These are phyloP conservation scores for Porphyrio hochstetteri DNA, from an alignment of 2,113 vertebrate genomes.

Conservation along the genomic window DNA sequence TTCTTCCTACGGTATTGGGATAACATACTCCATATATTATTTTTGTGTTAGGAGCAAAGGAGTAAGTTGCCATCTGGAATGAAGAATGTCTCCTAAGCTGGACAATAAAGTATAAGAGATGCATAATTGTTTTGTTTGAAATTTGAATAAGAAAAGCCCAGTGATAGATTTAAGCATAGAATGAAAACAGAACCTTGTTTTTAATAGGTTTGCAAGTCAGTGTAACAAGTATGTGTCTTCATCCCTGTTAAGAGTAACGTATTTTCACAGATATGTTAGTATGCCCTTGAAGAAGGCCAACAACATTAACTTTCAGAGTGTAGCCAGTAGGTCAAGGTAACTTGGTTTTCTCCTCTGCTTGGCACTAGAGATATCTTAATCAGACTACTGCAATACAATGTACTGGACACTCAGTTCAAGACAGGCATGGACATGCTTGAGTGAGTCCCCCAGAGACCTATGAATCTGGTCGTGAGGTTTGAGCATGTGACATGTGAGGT, in stretches of 20 bases:
- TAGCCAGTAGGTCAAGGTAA: background rate
- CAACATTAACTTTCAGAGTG: background rate
- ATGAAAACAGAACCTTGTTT: background rate
- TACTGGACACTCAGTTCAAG: rapidly evolving
- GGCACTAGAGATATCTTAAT: background rate
- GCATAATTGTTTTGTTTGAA: background rate
- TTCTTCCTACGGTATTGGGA: background rate
- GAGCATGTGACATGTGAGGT: background rate
- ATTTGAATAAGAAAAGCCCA: background rate
- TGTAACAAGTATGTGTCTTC: background rate
- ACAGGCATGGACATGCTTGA: rapidly evolving
- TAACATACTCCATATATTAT: background rate
- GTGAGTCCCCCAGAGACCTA: background rate
- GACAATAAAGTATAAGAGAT: background rate
- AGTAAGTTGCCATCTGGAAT: background rate
- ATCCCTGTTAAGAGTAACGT: background rate
- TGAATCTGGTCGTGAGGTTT: background rate
- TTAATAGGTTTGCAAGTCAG: background rate
- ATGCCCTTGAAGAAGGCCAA: background rate
- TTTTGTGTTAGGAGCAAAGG: background rate
- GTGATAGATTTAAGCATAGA: background rate
- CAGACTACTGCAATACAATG: background rate
- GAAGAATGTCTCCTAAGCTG: background rate
- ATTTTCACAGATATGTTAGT: background rate
- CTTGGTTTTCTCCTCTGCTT: background rate